These are phyloP conservation scores for Agonopterix arenella DNA, from an alignment of 2,888 invertebrate genomes.

Conservation along the genomic window DNA sequence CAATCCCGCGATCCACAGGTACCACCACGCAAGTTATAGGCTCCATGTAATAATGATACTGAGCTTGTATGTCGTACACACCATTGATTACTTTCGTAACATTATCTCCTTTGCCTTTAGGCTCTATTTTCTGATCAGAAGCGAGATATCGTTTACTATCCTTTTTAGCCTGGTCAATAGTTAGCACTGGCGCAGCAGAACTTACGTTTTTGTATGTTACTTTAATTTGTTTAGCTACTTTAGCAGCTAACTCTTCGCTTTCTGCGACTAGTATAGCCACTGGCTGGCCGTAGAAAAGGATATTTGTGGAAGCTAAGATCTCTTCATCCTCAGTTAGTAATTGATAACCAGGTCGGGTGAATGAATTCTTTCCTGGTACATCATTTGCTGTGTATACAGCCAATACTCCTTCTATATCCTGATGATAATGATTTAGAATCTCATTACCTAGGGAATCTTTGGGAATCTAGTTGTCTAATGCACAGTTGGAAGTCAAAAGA, in stretches of 20 bases:
- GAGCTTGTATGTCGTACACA: conserved; percentile 75
- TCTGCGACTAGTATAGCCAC: conserved; percentile 82
- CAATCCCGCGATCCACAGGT: conserved; percentile 82
- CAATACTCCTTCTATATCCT: conserved; percentile 80
- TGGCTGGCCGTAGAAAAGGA: conserved; percentile 81
- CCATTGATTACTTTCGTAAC: conserved; percentile 73
- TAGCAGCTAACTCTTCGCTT: conserved; percentile 70
- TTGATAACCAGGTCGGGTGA: conserved; percentile 46
- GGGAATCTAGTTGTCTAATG: too few relatives aligned
- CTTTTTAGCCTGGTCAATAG: conserved; percentile 54
- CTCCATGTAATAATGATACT: conserved; percentile 88
- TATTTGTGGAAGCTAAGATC: conserved; percentile 68
- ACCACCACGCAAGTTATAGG: conserved; percentile 79
- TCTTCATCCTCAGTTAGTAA: conserved; percentile 63
- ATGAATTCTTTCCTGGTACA: conserved; percentile 81
- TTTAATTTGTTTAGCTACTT: conserved; percentile 76
- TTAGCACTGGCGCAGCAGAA: conserved; percentile 41
- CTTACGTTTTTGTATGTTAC: conserved; percentile 70
- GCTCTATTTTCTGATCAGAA: conserved; percentile 32
- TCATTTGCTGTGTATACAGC: conserved; percentile 80
- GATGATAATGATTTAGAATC: conserved; percentile 18
- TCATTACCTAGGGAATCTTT: too few relatives aligned
- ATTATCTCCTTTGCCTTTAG: conserved; percentile 44
- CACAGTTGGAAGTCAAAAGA: too few relatives aligned
- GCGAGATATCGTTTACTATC: conserved; percentile 49